These are phyloP conservation scores for Melieria crassipennis DNA, from an alignment of 2,888 invertebrate genomes.

Conservation along the genomic window DNA sequence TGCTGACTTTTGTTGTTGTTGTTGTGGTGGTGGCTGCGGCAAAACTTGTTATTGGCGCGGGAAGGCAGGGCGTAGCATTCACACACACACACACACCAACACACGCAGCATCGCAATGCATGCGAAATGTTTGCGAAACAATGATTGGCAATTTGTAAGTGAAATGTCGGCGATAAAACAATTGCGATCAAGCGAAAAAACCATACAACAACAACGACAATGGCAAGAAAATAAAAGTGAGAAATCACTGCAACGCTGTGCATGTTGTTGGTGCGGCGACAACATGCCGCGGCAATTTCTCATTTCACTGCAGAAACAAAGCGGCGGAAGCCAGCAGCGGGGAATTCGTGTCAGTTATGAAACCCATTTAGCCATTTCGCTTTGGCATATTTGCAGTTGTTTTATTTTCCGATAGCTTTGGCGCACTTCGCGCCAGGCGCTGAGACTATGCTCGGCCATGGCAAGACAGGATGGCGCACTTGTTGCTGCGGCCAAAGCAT, in stretches of 20 bases:
- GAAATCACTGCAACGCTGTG: background rate
- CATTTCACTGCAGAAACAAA: slow-evolving; percentile 12
- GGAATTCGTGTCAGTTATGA: slow-evolving; percentile 49
- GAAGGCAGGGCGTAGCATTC: background rate
- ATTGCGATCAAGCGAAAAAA: slow-evolving; percentile 26
- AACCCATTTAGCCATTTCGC: slow-evolving; percentile 39
- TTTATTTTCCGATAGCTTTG: slow-evolving; percentile 42
- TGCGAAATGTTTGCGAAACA: slow-evolving; percentile 38
- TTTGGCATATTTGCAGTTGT: slow-evolving; percentile 42
- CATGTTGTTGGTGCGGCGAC: background rate
- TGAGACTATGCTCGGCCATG: slow-evolving; percentile 2
- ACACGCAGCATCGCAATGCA: slow-evolving; percentile 26
- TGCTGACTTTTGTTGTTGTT: slow-evolving; percentile 3
- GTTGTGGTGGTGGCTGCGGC: background rate
- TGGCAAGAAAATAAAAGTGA: slow-evolving; percentile 9
- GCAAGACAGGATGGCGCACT: slow-evolving; percentile 26
- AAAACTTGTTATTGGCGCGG: slow-evolving; percentile 22
- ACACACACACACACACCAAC: slow-evolving; percentile 13
- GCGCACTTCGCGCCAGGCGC: slow-evolving; percentile 17
- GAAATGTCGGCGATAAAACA: slow-evolving; percentile 43
- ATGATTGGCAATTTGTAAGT: slow-evolving; percentile 50
- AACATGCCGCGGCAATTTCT: slow-evolving; percentile 13
- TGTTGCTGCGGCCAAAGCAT: background rate
- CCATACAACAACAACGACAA: slow-evolving; percentile 17
- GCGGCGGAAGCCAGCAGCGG: background rate